Evolutionary conservation across 2,797 vertebrate species (phyloP).

Genomic region (Sebastes cheni): DNA sequence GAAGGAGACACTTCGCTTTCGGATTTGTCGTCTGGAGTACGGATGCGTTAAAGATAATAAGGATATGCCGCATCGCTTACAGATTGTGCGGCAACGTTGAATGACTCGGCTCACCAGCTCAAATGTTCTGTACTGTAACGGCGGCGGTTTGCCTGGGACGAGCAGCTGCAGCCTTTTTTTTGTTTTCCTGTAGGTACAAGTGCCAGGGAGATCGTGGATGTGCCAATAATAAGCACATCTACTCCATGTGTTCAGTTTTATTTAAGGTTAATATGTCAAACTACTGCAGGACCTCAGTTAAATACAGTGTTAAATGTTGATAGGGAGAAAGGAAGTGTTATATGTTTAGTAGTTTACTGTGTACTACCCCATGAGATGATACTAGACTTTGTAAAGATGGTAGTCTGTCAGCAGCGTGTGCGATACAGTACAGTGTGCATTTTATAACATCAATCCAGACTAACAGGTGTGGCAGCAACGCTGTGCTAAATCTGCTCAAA

Average conservation of each 20-base stretch:
- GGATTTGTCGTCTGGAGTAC: conserved; percentile 48
- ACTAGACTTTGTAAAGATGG: conserved; percentile 36
- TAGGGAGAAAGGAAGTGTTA: conserved; percentile 56
- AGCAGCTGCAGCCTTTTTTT: conserved; percentile 61
- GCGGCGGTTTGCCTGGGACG: conserved; percentile 41
- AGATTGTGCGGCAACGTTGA: conserved; percentile 54
- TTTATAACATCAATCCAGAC: conserved; percentile 53
- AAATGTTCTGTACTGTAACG: conserved; percentile 48
- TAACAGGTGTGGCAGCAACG: conserved; percentile 37
- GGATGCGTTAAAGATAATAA: conserved; percentile 28
- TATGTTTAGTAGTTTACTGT: conserved; percentile 59
- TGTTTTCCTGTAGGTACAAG: conserved; percentile 29
- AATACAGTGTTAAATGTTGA: conserved; percentile 59
- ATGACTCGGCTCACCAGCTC: conserved; percentile 41
- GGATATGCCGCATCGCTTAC: conserved; percentile 29
- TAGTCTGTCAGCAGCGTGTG: conserved; percentile 22
- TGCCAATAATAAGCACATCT: conserved; percentile 76
- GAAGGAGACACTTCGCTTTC: conserved; percentile 52
- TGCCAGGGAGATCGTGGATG: conserved; percentile 67
- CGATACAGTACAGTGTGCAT: conserved; percentile 30
- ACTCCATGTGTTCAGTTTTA: conserved; percentile 63
- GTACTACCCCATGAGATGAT: conserved; percentile 26
- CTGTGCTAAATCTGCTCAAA: conserved; percentile 44
- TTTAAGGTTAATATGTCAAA: conserved; percentile 54
- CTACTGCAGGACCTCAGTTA: conserved; percentile 61